These are phyloP conservation scores for Diachasmimorpha longicaudata DNA, from an alignment of 1,140 invertebrate species.

Conservation along the genomic window DNA sequence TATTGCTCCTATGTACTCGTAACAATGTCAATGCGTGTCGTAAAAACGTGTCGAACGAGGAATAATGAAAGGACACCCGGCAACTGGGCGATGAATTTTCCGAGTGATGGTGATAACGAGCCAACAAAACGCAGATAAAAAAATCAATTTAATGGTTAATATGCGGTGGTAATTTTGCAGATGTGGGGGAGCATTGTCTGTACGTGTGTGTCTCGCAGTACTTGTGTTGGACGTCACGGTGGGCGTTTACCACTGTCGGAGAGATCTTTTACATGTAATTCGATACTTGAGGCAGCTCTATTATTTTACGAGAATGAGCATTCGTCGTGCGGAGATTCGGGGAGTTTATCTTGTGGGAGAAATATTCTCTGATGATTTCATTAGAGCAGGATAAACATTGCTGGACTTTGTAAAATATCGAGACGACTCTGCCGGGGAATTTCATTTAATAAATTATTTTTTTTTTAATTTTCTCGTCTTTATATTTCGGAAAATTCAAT, in stretches of 20 bases:
- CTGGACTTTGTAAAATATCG: no score
- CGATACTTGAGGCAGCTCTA: not conserved
- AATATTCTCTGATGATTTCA: no score
- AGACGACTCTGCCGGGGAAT: no score
- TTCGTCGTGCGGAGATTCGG: not conserved
- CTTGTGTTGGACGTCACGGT: slow-evolving; percentile 16
- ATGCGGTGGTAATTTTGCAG: not conserved
- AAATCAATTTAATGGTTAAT: not conserved
- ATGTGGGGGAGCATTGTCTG: slow-evolving; percentile 10
- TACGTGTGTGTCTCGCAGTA: slow-evolving; percentile 9
- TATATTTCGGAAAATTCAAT: no score
- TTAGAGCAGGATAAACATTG: no score
- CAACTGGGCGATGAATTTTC: not conserved
- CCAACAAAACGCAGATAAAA: not conserved
- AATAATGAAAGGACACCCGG: not conserved
- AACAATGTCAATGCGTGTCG: slow-evolving; percentile 11
- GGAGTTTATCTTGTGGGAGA: no score
- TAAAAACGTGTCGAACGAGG: not conserved
- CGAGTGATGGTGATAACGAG: not conserved
- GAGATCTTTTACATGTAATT: slow-evolving; percentile 18
- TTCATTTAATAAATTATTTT: no score
- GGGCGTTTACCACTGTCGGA: slow-evolving; percentile 24
- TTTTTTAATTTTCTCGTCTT: no score
- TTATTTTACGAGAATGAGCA: not conserved
- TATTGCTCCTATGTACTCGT: not conserved